These are phyloP conservation scores for Penaeus chinensis DNA, from an alignment of 1,140 invertebrate species.

Conservation along the genomic window DNA sequence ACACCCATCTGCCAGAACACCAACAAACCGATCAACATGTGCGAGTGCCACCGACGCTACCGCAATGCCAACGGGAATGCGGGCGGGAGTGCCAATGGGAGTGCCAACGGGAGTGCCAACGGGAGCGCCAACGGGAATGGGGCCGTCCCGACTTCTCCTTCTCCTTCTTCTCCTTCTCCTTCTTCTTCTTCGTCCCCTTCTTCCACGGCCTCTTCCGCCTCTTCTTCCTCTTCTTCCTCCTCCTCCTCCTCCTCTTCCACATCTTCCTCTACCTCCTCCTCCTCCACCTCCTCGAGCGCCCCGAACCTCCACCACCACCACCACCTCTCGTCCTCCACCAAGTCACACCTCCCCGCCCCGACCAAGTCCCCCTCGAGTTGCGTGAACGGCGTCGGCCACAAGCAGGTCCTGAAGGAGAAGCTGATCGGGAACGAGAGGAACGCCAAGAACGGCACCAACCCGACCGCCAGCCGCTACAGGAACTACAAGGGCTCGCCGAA, in stretches of 20 bases:
- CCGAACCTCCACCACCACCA: conserved; percentile 26
- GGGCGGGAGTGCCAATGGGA: too few relatives aligned
- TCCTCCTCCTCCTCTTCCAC: too few relatives aligned
- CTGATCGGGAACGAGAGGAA: conserved; percentile 22
- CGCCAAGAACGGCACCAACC: conserved; percentile 28
- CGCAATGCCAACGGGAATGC: background rate
- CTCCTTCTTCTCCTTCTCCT: too few relatives aligned
- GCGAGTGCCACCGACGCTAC: conserved; percentile 48
- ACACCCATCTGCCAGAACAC: background rate
- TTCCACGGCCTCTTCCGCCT: too few relatives aligned
- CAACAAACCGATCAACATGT: conserved; percentile 27
- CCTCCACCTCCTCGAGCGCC: conserved; percentile 31
- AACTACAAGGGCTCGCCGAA: conserved; percentile 51
- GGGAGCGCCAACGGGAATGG: too few relatives aligned
- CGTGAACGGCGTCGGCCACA: conserved; percentile 11
- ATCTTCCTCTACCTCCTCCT: too few relatives aligned
- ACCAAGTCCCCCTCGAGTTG: background rate
- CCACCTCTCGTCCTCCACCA: background rate
- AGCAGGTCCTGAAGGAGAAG: conserved; percentile 30
- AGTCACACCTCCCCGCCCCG: background rate
- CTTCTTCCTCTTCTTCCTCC: too few relatives aligned
- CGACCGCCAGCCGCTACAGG: conserved; percentile 34
- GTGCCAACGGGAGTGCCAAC: too few relatives aligned
- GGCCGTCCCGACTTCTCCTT: too few relatives aligned
- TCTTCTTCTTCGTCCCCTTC: too few relatives aligned